Evolutionary conservation across 2,113 vertebrate genomes (phyloP).

Genomic region (Gavialis gangeticus): DNA sequence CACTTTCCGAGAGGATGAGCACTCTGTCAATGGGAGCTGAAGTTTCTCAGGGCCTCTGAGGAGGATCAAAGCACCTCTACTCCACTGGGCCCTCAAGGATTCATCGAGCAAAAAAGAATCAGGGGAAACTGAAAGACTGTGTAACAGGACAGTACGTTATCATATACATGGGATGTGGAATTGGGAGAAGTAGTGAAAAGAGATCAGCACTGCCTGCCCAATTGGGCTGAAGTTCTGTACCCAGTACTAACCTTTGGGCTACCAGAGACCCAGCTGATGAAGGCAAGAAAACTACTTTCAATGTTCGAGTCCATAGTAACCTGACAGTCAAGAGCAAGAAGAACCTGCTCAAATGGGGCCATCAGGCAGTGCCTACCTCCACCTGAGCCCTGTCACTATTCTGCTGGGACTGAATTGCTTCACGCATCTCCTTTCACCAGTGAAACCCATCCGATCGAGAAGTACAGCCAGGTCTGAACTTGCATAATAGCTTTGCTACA

Average conservation of each 20-base stretch:
- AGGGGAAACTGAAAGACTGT: background rate
- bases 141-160: background rate
- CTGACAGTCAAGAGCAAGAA: background rate
- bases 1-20: accelerated
- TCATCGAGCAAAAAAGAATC: background rate
- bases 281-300: background rate
- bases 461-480: background rate
- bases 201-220: accelerated
- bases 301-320: background rate
- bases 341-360: background rate
- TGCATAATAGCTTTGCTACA: background rate
- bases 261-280: background rate
- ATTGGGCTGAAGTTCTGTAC: accelerated
- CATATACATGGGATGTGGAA: background rate
- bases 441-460: background rate
- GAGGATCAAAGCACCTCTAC: accelerated
- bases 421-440: background rate
- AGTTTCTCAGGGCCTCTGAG: background rate
- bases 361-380: background rate
- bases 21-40: accelerated
- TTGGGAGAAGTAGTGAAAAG: background rate
- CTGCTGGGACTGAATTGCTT: background rate
- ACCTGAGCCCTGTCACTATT: background rate
- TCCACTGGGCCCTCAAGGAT: background rate
- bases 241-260: accelerated